Evolutionary conservation across 1,140 invertebrate species (phyloP), one percentile per base, ranked within the genome.

Genomic region (Ips typographus): DNA sequence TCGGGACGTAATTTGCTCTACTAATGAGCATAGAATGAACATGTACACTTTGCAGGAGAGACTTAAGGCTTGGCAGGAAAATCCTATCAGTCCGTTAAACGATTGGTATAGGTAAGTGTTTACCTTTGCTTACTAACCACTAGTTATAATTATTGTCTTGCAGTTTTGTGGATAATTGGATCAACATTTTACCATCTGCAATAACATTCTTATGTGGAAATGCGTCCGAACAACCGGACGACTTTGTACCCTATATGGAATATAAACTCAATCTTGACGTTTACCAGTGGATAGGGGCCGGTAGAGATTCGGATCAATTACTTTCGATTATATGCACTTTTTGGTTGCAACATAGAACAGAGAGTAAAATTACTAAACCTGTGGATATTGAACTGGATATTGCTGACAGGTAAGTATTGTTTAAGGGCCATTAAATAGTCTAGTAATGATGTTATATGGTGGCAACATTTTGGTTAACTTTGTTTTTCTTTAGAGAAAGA

Each of bases 281-380:
- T 64, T 98, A 95, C 81, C 93, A 95, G 73, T 98, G 95, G 95
- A 98, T 97, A 1, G 95, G 94, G 1, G 93, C 93, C n/a, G 94
- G 95, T 0, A 84, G 95, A 40, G 95, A 98, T 79, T 91, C 91
- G 1, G 95, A 98, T 83, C 85, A 88, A 6, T 85, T 93, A 42
- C 81, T 98, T 2, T 80, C 85, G 2, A 82, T 88, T 3, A 80
- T 97, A 36, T 95, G 91, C 77, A 84, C 88, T 57, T 85, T 87
- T 70, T 95, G 93, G 93, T 74, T 93, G 65, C 83, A 89, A 53
- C 85, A 86, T 61, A 84, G 71, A 85, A 85, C 63, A 77, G 83
- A 72, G 73, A 81, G 63, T 74, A 80, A 65, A 75, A 71, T 65
- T 63, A 72, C 47, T 70, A 79, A 56, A 65, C 68, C 8, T 65